A percentile compares a stretch with the other conserved stretches of the same genome.
Evolutionary conservation across 2,113 vertebrate species (phyloP).

Genomic region (Leptobrachium leishanense): DNA sequence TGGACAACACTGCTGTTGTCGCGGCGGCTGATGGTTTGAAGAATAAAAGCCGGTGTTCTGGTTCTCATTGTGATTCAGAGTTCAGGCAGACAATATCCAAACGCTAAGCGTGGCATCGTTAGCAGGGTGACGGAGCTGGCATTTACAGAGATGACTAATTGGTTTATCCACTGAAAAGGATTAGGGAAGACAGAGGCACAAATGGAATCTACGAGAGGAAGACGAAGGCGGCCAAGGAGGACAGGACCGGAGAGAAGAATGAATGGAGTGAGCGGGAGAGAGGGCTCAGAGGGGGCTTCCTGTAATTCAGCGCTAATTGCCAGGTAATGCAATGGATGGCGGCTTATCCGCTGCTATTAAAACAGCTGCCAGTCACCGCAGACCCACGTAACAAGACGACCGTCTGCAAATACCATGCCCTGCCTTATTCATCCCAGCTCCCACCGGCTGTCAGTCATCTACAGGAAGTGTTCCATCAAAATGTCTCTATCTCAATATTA

Average conservation of each 20-base stretch:
- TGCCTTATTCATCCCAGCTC: not conserved
- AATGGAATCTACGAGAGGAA: not conserved
- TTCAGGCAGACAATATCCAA: not conserved
- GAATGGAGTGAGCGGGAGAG: not conserved
- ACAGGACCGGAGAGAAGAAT: not conserved
- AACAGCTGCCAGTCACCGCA: not conserved
- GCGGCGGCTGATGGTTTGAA: too few relatives aligned
- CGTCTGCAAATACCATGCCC: not conserved
- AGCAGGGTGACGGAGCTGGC: not conserved
- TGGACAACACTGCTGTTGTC: too few relatives aligned
- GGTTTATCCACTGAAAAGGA: not conserved
- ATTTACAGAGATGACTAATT: not conserved
- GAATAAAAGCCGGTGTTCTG: too few relatives aligned
- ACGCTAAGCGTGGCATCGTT: not conserved
- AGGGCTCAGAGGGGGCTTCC: not conserved
- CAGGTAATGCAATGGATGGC: not conserved
- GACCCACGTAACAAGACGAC: not conserved
- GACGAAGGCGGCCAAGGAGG: not conserved
- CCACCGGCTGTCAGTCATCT: not conserved
- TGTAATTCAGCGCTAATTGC: conserved; percentile 2
- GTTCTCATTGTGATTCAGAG: too few relatives aligned
- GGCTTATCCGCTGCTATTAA: not conserved
- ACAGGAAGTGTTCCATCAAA: not conserved
- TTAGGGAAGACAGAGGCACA: not conserved
- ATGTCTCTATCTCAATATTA: too few relatives aligned